phyloP scores from a whole-genome alignment of 2,797 vertebrate species.

The Sphenodon punctatus region DNA sequence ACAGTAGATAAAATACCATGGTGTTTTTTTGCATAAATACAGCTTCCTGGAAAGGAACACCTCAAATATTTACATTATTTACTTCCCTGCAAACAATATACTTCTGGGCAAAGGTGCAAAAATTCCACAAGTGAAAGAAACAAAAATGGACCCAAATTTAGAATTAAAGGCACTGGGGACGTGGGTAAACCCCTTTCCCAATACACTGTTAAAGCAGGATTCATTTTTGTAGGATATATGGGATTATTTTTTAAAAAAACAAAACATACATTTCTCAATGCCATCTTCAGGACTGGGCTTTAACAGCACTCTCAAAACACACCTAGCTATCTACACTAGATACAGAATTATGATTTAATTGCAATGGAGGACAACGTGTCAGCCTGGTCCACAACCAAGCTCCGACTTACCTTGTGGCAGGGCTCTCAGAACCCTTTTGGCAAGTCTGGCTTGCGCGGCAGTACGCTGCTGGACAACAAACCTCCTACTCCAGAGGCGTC shows the following conservation, averaged over 20 bases:
- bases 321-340: not conserved
- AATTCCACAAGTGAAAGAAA: not conserved
- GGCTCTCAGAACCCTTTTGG: not conserved
- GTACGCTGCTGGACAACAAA: too few relatives aligned
- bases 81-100: not conserved
- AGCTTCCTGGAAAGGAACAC: not conserved
- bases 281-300: constrained; percentile 2
- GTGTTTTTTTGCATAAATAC: not conserved
- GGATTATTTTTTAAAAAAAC: not conserved
- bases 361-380: not conserved
- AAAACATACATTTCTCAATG: not conserved
- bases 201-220: not conserved
- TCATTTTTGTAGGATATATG: not conserved
- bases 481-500: too few relatives aligned
- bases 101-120: too few relatives aligned
- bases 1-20: not conserved
- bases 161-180: not conserved
- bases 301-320: constrained; percentile 16
- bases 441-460: too few relatives aligned
- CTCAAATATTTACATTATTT: not conserved
- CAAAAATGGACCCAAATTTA: constrained; percentile 7
- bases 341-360: constrained; percentile 7
- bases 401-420: not conserved
- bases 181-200: not conserved
- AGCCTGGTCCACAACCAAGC: not conserved